Evolutionary conservation across 1,140 invertebrate species (phyloP).

Genomic region (Leptinotarsa texana): DNA sequence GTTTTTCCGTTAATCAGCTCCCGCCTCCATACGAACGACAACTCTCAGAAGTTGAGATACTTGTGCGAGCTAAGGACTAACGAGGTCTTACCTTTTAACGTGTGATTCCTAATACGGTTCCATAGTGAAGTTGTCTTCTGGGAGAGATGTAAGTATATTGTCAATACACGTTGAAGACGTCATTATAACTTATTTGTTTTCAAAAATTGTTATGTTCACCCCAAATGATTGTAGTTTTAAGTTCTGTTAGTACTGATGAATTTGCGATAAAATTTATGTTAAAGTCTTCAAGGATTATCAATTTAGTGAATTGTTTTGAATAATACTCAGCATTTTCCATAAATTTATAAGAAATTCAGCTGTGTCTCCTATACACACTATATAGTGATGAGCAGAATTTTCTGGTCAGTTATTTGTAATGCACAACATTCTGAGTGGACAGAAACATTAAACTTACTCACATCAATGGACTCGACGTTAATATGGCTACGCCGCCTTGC

Average conservation of each 20-base stretch:
- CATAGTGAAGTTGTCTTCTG: background rate
- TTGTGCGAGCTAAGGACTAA: no score
- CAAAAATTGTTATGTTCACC: background rate
- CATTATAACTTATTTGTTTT: background rate
- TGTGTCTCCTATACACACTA: no score
- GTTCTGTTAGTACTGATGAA: background rate
- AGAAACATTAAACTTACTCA: slow-evolving; percentile 1
- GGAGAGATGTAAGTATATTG: background rate
- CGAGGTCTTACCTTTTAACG: no score
- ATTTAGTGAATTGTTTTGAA: background rate
- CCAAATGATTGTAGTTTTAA: background rate
- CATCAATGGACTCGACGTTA: background rate
- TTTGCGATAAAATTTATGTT: background rate
- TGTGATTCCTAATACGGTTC: background rate
- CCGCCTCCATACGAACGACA: no score
- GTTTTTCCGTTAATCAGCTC: no score
- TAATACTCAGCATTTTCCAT: no score
- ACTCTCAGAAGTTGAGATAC: no score
- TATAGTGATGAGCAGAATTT: no score
- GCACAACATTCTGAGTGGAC: background rate
- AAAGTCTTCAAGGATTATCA: background rate
- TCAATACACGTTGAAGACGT: background rate
- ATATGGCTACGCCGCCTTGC: no score
- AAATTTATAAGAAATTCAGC: no score
- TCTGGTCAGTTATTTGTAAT: no score